Base-by-base conservation (phyloP, 2,797 vertebrate species). In the Leptodactylus fallax region DNA sequence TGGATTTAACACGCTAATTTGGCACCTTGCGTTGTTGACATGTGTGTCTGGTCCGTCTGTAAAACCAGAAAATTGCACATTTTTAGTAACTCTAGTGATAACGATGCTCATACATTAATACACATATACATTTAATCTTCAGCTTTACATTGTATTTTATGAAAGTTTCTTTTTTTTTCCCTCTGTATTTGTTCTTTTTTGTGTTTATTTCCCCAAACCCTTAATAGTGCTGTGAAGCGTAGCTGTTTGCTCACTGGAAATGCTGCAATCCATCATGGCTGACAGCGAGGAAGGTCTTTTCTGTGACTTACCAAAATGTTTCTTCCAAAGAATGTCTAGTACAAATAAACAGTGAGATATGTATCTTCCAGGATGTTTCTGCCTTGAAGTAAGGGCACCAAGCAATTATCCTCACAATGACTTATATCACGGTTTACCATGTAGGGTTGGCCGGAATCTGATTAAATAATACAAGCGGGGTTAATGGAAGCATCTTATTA, bases 301-400 rank as follows among this genome's bases (percentile, higher is more conserved):
- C 71, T 27, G 67, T 89, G 88, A 86, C 83, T 89, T 89, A 82
- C 84, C 88, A 77, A 82, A 89, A 89, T 89, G 83, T 86, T 82
- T 86, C 88, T 89, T 56, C 84, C 76, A 45, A n/a, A 82, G 79
- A 83, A 83, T 86, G 16, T 86, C 79, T 89, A 67, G 51, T 82
- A 86, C 84, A 79, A 86, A 89, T 83, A 89, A 85, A 63, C 83
- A 74, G 25, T 19, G 27, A 85, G 78, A 88, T 89, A 78, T 81
- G 88, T 77, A 86, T 89, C 84, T 77, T 74, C 14, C 47, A 49
- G 49, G 82, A 78, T 78, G 27, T 25, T 83, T 56, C 36, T 65
- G 16, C 10, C 72, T 71, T 71, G 51, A 58, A 56, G 69, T 45
- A 27, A 81, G 45, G 65, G 23, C 47, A 63, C 17, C 71, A 74